Evolutionary conservation across 2,113 vertebrate genomes (phyloP), one percentile per base, ranked within the genome.

Genomic region (Otocyon megalotis): DNA sequence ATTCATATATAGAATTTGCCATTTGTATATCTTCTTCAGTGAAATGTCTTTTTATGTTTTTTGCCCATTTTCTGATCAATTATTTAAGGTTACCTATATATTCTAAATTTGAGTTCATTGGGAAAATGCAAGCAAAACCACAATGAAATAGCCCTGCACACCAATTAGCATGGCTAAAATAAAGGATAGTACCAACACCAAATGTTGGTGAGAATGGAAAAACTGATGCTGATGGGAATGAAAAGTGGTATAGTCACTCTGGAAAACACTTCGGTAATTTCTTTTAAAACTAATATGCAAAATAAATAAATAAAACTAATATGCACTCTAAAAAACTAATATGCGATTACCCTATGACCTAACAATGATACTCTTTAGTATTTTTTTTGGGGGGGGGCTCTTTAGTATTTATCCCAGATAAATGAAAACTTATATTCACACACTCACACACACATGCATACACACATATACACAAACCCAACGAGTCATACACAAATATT

Each of bases 41-140:
- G n/a, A 71, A 62, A 53, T 71, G 13, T 76, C 12, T 82, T 60
- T 63, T 14, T 22, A 60, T 77, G 35, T 79, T 11, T 90, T 60
- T 96, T 86, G 3, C 30, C 30, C 10, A 54, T 24, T 86, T 94
- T 79, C 43, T 85, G 35, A 72, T n/a, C 43, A 13, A 67, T 89
- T 62, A 54, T 74, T 89, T 81, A 60, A 83, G 30, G 8, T 63
- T 77, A 22, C 77, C 54, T 79, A 19, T 81, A 32, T 92, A 28
- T 17, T 88, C 2, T 63, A 72, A 22, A 84, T 85, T 20, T n/a
- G 26, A 53, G 37, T 35, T 16, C 56, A 35, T 91, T 11, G 63
- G 74, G 50, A 37, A 94, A 63, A 82, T 95, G 11, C 8, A 91
- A 86, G 81, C 60, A 94, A 93, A 86, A 53, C 26, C 32, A 82